Conservation (phyloP, 1,140 invertebrate genomes). For the Thalassaphorura encarpata region DNA sequence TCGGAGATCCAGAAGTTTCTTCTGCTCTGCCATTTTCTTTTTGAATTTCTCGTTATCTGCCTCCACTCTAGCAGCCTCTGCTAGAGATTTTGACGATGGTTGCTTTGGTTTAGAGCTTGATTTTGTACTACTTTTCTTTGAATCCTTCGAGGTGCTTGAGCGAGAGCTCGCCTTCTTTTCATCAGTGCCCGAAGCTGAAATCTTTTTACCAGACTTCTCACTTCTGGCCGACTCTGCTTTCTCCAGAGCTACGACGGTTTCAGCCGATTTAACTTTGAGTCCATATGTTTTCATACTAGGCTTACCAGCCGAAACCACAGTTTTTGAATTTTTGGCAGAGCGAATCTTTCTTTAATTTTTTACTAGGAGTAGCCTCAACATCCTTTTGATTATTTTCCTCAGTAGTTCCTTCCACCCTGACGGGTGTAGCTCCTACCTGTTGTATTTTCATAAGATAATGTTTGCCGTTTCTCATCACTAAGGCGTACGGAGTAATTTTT, state of each 20-base stretch:
- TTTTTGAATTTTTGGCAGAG: background rate
- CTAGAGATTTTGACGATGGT: background rate
- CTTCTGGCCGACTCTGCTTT: too few relatives aligned
- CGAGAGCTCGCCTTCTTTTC: too few relatives aligned
- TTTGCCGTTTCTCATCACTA: constrained; percentile 19
- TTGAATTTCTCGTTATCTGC: constrained; percentile 3
- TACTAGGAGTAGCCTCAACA: background rate
- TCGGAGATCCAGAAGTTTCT: constrained; percentile 12
- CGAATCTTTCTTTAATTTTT: background rate
- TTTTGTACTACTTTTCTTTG: too few relatives aligned
- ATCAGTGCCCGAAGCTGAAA: too few relatives aligned
- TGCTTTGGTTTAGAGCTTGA: background rate
- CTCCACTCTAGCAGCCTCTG: constrained; percentile 3
- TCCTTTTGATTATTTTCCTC: too few relatives aligned
- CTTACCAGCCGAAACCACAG: constrained; percentile 1
- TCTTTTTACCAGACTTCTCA: too few relatives aligned
- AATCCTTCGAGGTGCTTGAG: too few relatives aligned
- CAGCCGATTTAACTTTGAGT: background rate
- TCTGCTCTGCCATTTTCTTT: constrained; percentile 13
- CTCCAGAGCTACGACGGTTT: too few relatives aligned
- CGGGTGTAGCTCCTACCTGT: too few relatives aligned
- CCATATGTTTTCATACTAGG: background rate
- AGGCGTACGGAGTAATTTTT: background rate
- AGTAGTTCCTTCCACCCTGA: too few relatives aligned
- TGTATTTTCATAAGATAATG: constrained; percentile 14